Conservation (phyloP, 1,140 invertebrate species). For the Calephelis virginiensis region DNA sequence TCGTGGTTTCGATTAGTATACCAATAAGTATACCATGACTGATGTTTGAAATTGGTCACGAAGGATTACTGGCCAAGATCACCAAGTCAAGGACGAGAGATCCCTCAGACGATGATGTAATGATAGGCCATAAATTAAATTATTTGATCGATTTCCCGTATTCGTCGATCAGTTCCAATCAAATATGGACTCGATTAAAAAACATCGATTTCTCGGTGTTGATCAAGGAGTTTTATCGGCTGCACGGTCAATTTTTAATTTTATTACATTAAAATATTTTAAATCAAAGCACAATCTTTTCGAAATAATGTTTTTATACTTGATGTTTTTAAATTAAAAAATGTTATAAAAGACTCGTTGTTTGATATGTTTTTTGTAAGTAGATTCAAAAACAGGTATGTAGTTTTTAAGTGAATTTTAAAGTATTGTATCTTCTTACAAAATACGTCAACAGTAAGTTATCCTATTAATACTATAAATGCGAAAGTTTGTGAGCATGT, state of each 20-base stretch:
- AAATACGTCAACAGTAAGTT: too few species aligned
- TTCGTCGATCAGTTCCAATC: conserved; percentile 45
- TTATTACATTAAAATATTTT: conserved; percentile 11
- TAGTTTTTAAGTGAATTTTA: too few species aligned
- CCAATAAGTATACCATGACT: conserved; percentile 52
- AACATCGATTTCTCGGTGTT: conserved; percentile 33
- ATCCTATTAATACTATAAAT: too few species aligned
- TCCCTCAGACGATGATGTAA: conserved; percentile 16
- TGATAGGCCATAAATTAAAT: conserved; percentile 57
- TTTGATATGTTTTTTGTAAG: too few species aligned
- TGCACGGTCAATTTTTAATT: conserved; percentile 16
- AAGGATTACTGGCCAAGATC: conserved; percentile 44
- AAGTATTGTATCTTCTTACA: too few species aligned
- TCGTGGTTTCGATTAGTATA: conserved; percentile 45
- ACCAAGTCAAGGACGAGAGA: conserved; percentile 52
- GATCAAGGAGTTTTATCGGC: conserved; percentile 36
- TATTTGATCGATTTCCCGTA: conserved; percentile 45
- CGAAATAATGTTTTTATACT: conserved; percentile 30
- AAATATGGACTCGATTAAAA: conserved; percentile 57
- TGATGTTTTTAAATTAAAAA: too few species aligned
- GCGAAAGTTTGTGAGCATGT: too few species aligned
- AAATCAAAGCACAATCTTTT: conserved; percentile 39
- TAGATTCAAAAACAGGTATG: too few species aligned
- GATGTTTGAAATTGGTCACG: conserved; percentile 49
- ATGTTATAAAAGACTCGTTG: too few species aligned